Evolutionary conservation across 2,888 invertebrate species (phyloP).

Genomic region (Acutogordius australiensis): DNA sequence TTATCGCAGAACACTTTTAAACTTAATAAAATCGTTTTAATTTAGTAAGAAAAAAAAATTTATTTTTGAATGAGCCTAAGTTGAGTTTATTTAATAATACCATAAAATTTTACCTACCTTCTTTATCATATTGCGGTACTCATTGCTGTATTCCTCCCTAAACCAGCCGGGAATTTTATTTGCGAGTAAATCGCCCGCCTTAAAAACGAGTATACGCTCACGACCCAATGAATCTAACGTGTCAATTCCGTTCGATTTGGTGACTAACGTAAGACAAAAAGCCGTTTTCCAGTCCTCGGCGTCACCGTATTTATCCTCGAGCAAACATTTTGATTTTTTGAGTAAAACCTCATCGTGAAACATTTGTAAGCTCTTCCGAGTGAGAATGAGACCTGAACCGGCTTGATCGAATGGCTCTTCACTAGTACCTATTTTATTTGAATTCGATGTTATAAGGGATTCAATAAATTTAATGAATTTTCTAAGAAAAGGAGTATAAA

Average conservation of each 20-base stretch:
- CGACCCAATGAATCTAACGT: neutral
- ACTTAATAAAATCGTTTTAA: too few relatives aligned
- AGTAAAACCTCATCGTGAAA: neutral
- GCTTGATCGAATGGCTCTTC: slow-evolving; percentile 10
- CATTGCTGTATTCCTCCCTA: neutral
- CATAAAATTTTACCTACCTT: neutral
- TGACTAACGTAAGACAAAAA: neutral
- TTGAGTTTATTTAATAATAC: too few relatives aligned
- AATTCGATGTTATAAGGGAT: too few relatives aligned
- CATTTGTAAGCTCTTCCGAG: neutral
- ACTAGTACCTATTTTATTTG: neutral
- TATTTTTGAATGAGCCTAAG: too few relatives aligned
- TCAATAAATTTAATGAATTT: too few relatives aligned
- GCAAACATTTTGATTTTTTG: neutral
- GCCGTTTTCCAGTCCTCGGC: slow-evolving; percentile 7
- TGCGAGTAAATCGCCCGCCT: neutral
- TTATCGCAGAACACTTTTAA: too few relatives aligned
- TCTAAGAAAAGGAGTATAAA: too few relatives aligned
- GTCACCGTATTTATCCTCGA: neutral
- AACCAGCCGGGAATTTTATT: neutral
- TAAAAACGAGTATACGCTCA: neutral
- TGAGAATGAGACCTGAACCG: neutral
- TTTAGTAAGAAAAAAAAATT: too few relatives aligned
- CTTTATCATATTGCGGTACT: neutral
- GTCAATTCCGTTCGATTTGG: neutral